A percentile compares a stretch with the other conserved stretches of the same genome.
Conservation (phyloP, 2,113 vertebrate genomes). For the Amphiprion ocellaris region DNA sequence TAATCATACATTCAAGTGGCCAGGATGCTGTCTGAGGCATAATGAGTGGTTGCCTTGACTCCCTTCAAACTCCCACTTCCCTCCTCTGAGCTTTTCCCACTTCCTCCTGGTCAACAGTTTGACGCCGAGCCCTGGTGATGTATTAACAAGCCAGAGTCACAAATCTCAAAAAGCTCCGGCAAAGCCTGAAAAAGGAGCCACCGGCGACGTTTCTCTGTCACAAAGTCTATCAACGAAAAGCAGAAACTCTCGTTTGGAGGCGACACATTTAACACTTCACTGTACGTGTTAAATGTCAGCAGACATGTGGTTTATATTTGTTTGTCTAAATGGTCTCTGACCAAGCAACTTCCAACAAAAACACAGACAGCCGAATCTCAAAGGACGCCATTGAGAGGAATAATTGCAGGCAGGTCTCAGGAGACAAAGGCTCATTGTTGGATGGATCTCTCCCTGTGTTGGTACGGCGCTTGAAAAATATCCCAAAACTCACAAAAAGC, state of each 20-base stretch:
- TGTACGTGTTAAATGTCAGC: too few species aligned
- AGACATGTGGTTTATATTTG: not conserved
- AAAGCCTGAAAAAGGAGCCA: not conserved
- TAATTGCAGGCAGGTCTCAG: constrained; percentile 62
- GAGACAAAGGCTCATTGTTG: constrained; percentile 71
- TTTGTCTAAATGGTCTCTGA: not conserved
- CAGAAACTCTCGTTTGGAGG: not conserved
- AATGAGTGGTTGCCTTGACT: constrained; percentile 51
- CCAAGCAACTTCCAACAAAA: constrained; percentile 25
- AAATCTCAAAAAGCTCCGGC: not conserved
- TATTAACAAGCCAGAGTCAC: constrained; percentile 55
- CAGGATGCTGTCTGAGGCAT: not conserved
- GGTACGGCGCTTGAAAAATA: not conserved
- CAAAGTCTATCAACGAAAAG: not conserved
- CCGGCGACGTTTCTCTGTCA: too few species aligned
- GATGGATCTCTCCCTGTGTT: constrained; percentile 33
- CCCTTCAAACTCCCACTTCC: constrained; percentile 29
- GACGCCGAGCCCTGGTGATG: constrained; percentile 46
- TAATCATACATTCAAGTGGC: constrained; percentile 62
- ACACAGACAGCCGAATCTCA: constrained; percentile 48
- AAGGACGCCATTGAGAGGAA: constrained; percentile 66
- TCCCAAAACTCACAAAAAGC: not conserved
- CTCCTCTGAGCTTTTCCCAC: constrained; percentile 2
- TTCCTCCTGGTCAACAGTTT: constrained; percentile 40
- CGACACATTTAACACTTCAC: too few species aligned